These are phyloP conservation scores for Gisinianus flammeolus DNA, from an alignment of 2,888 invertebrate genomes.

Conservation along the genomic window DNA sequence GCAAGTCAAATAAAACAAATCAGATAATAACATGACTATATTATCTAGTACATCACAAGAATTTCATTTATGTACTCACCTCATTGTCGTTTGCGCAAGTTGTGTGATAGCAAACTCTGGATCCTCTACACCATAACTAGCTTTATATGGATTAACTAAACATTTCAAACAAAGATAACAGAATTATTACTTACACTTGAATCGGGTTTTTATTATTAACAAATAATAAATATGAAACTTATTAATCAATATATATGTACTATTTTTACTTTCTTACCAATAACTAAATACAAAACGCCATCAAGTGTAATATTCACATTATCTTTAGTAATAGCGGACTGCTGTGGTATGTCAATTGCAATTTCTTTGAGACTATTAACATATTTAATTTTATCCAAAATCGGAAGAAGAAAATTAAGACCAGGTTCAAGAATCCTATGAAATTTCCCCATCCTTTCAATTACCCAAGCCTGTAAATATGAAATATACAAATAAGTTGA, in stretches of 20 bases:
- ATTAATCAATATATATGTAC: neutral
- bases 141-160: constrained; percentile 83
- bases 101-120: constrained; percentile 99
- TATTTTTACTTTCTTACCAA: constrained; percentile 61
- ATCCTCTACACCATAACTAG: constrained; percentile 98
- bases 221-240: neutral
- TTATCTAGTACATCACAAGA: too few relatives aligned
- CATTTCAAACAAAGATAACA: neutral
- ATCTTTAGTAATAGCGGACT: constrained; percentile 97
- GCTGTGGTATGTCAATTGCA: constrained; percentile 98
- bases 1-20: neutral
- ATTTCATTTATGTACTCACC: constrained; percentile 64
- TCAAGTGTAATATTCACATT: constrained; percentile 97
- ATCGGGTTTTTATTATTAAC: neutral
- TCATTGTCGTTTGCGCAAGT: constrained; percentile 98
- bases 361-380: constrained; percentile 96
- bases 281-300: constrained; percentile 93
- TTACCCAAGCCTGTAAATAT: constrained; percentile 85
- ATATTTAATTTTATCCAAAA: constrained; percentile 92
- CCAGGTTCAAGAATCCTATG: constrained; percentile 92
- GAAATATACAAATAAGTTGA: neutral
- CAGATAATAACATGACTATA: too few relatives aligned
- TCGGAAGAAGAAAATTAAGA: constrained; percentile 86
- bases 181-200: too few relatives aligned
- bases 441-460: constrained; percentile 98